These are phyloP conservation scores for Macrocentrus cingulum DNA, from an alignment of 1,140 invertebrate genomes.

Conservation along the genomic window DNA sequence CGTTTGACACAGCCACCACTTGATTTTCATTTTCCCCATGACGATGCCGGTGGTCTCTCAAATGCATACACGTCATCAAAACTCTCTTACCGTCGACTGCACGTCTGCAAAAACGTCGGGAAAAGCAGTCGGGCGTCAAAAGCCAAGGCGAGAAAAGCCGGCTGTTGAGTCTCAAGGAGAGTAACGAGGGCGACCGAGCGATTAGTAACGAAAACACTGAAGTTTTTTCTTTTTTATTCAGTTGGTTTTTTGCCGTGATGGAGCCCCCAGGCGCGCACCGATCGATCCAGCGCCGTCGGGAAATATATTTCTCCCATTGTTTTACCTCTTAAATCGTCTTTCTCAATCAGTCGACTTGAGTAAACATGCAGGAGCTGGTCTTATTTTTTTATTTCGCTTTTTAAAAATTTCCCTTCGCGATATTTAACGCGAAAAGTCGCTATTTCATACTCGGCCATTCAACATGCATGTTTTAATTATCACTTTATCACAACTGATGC, in stretches of 20 bases:
- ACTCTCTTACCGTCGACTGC: slow-evolving; percentile 1
- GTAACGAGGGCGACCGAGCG: slow-evolving; percentile 23
- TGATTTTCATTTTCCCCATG: too few species aligned
- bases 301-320: not conserved
- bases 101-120: not conserved
- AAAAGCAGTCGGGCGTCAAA: not conserved
- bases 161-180: slow-evolving; percentile 25
- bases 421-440: too few species aligned
- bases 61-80: not conserved
- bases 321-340: slow-evolving; percentile 1
- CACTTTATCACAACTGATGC: too few species aligned
- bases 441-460: too few species aligned
- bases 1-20: too few species aligned
- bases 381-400: not conserved
- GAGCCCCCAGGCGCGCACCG: not conserved
- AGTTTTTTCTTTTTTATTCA: slow-evolving; percentile 13
- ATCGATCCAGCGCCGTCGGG: slow-evolving; percentile 4
- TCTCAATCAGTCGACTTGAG: not conserved
- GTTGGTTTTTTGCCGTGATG: not conserved
- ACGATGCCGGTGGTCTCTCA: not conserved
- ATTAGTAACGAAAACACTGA: slow-evolving; percentile 28
- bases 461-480: too few species aligned
- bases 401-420: not conserved
- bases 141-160: slow-evolving; percentile 21
- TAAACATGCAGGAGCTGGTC: not conserved